phyloP scores from a whole-genome alignment of 2,113 vertebrate genomes.

The Prolemur simus region DNA sequence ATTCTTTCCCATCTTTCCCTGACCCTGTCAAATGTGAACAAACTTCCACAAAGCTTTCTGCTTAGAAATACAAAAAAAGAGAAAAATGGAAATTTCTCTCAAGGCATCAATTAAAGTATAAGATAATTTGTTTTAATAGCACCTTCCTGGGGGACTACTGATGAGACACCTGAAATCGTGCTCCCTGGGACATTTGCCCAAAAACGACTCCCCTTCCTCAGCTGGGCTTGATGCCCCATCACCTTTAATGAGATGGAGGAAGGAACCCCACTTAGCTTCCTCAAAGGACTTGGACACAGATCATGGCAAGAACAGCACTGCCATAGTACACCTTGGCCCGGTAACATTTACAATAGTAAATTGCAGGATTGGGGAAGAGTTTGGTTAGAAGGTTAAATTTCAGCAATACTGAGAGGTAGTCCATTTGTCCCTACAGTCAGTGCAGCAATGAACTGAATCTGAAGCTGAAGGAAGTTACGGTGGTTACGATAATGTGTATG shows the following conservation, averaged over 20 bases:
- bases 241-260: background rate
- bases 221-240: background rate
- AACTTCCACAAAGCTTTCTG: background rate
- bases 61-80: background rate
- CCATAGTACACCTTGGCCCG: background rate
- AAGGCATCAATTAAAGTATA: background rate
- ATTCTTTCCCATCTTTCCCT: background rate
- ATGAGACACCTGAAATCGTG: background rate
- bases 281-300: background rate
- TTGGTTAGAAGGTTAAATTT: background rate
- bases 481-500: constrained; percentile 13
- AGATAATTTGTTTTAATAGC: background rate
- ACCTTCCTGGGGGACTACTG: background rate
- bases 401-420: background rate
- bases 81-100: background rate
- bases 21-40: background rate
- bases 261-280: accelerated
- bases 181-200: background rate
- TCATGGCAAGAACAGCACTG: background rate
- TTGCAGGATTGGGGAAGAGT: background rate
- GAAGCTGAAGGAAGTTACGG: constrained; percentile 22
- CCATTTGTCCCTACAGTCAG: background rate
- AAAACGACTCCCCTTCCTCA: background rate
- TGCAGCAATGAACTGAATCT: background rate
- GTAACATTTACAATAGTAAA: background rate